phyloP scores from a whole-genome alignment of 2,888 invertebrate species.

The Capitulum mitella region DNA sequence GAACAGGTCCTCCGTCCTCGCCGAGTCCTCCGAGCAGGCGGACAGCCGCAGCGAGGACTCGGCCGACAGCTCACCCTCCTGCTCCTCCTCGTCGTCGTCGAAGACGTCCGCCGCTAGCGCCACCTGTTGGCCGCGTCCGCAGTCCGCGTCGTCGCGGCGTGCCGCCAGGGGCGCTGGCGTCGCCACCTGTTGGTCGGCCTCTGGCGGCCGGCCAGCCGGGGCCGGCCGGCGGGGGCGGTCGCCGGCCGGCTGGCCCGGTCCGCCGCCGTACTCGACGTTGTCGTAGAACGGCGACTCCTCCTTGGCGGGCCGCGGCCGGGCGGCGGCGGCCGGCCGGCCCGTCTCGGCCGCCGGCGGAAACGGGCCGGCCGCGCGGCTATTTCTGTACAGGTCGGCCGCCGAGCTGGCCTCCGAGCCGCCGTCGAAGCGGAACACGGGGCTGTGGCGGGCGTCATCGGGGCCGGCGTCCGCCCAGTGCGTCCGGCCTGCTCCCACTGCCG shows the following conservation, averaged over 20 bases:
- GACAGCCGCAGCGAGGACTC: constrained; percentile 6
- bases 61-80: background rate
- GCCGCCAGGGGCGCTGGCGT: background rate
- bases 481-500: background rate
- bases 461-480: background rate
- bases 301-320: background rate
- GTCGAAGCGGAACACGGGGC: background rate
- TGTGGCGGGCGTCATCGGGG: background rate
- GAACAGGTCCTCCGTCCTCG: background rate
- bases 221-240: background rate
- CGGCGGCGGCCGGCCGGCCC: background rate
- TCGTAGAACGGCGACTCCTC: constrained; percentile 6
- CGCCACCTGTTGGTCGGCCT: background rate
- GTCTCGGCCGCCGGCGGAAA: background rate
- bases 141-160: background rate
- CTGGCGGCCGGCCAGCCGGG: background rate
- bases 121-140: background rate
- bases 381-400: background rate
- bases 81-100: background rate
- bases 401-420: background rate
- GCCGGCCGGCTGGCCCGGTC: background rate
- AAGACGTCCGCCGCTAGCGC: background rate
- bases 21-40: background rate
- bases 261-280: background rate
- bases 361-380: background rate